phyloP scores from a whole-genome alignment of 2,797 vertebrate species.

The Sciaenops ocellatus region DNA sequence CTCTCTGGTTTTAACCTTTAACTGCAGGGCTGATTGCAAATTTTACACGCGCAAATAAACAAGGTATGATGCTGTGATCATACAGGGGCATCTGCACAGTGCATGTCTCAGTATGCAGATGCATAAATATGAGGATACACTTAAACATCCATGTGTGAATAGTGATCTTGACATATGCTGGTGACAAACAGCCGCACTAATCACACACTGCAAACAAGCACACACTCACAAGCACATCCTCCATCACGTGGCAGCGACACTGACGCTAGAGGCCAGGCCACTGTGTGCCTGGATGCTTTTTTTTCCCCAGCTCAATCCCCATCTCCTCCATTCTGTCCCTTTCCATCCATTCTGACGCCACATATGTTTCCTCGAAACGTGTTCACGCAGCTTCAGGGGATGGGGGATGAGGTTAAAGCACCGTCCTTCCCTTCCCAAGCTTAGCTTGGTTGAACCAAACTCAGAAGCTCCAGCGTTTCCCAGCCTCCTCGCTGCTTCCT shows the following conservation, averaged over 20 bases:
- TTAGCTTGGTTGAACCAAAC: conserved; percentile 40
- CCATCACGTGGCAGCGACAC: conserved; percentile 46
- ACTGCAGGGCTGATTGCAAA: conserved; percentile 56
- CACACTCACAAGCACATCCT: conserved; percentile 20
- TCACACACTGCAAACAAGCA: conserved; percentile 18
- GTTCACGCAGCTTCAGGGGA: conserved; percentile 23
- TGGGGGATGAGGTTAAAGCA: conserved; percentile 17
- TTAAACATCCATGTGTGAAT: conserved; percentile 16
- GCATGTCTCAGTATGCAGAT: not conserved
- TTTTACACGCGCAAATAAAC: conserved; percentile 46
- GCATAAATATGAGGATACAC: conserved; percentile 15
- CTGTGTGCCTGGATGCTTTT: conserved; percentile 7
- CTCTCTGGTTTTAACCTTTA: conserved; percentile 57
- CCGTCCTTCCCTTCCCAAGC: conserved; percentile 7
- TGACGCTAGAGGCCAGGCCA: conserved; percentile 31
- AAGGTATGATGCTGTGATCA: conserved; percentile 1
- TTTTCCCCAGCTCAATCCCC: conserved; percentile 12
- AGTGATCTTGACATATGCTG: conserved; percentile 30
- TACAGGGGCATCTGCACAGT: not conserved
- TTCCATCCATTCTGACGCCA: conserved; percentile 3
- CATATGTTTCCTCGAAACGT: conserved; percentile 36
- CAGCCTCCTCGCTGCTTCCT: conserved; percentile 53
- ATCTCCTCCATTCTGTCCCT: conserved; percentile 17
- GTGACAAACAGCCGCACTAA: conserved; percentile 27
- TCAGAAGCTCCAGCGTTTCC: conserved; percentile 39